Percentiles rank a stretch among this genome's conserved stretches.
phyloP scores from a whole-genome alignment of 30 jellyfish, hydroid and myxozoan species.

The Pseudorhiza aurosa region DNA sequence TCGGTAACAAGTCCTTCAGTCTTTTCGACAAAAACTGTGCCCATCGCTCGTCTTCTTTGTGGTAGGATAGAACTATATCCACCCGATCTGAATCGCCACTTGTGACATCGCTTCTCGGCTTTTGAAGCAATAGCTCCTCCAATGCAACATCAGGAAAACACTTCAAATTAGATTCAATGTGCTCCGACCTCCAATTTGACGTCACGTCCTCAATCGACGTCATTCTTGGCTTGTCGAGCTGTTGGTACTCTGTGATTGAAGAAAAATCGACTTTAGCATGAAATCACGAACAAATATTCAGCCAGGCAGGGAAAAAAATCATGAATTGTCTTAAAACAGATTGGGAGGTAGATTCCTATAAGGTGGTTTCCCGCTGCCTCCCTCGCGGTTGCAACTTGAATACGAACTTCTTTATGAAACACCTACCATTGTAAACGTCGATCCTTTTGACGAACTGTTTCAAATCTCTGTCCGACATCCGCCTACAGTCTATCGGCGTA shows the following conservation, averaged over 20 bases:
- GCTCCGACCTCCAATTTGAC: conserved; percentile 61
- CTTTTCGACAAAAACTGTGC: conserved; percentile 30
- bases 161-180: neutral
- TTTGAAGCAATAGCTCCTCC: conserved; percentile 1
- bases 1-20: conserved; percentile 32
- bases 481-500: conserved; percentile 54
- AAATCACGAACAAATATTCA: no score
- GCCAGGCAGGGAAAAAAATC: no score
- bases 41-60: neutral
- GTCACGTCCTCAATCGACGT: conserved; percentile 54
- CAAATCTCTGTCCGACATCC: conserved; percentile 22
- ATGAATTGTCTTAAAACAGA: no score
- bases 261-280: no score
- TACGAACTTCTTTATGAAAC: no score
- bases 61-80: conserved; percentile 67
- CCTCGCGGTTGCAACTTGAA: no score
- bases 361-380: no score
- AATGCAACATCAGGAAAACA: conserved; percentile 3
- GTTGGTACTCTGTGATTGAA: conserved; percentile 6
- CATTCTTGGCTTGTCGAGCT: conserved; percentile 19
- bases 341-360: no score
- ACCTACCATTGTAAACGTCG: conserved; percentile 23
- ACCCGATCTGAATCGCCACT: neutral
- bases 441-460: conserved; percentile 12
- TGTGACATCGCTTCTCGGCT: neutral